Evolutionary conservation across 2,113 vertebrate genomes (phyloP).

Genomic region (Malurus alboscapulatus): DNA sequence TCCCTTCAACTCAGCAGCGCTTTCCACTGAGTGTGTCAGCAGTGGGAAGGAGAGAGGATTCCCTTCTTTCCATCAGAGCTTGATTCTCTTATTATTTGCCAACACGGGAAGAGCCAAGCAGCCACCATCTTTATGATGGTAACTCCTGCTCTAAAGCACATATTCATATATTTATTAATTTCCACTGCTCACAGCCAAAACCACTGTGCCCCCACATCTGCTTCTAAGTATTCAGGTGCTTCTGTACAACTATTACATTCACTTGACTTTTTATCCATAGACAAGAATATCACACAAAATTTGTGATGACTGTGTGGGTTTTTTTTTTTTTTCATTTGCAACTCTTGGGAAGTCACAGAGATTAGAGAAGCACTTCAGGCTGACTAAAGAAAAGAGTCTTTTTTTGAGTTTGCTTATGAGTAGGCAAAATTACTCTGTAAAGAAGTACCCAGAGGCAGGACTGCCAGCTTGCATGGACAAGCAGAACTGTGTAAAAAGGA

Average conservation of each 20-base stretch:
- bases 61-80: not conserved
- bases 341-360: not conserved
- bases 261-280: not conserved
- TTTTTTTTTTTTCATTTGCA: not conserved
- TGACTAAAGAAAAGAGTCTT: not conserved
- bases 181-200: not conserved
- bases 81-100: not conserved
- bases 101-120: not conserved
- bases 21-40: not conserved
- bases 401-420: not conserved
- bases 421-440: not conserved
- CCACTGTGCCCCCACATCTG: not conserved
- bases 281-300: not conserved
- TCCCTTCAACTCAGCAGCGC: not conserved
- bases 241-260: not conserved
- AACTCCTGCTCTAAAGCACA: not conserved
- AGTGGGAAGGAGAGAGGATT: not conserved
- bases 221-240: not conserved
- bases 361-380: not conserved
- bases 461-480: fast-evolving
- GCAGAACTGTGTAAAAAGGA: not conserved
- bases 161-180: not conserved
- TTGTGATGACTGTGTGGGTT: not conserved
- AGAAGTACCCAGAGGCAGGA: not conserved
- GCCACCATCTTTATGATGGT: not conserved